phyloP scores from a whole-genome alignment of 2,888 invertebrate genomes.

The Danaus chrysippus region DNA sequence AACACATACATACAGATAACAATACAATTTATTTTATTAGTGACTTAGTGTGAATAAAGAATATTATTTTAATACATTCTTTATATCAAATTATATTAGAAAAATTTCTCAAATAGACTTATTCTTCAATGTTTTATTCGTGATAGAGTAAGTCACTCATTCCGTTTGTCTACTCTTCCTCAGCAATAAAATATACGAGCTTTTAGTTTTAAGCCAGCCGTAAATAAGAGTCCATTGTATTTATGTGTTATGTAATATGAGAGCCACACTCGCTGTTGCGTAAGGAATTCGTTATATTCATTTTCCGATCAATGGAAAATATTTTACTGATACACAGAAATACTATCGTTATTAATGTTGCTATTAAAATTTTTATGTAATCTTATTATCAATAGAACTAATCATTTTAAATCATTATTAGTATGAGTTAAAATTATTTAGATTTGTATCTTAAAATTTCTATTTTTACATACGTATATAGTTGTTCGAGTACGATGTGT shows the following conservation, averaged over 20 bases:
- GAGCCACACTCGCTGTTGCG: conserved; percentile 42
- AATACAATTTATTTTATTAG: no score
- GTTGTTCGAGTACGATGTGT: neutral
- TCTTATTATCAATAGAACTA: no score
- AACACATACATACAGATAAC: no score
- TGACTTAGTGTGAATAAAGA: no score
- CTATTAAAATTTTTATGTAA: neutral
- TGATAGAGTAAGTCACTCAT: conserved; percentile 6
- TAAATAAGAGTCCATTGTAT: conserved; percentile 60
- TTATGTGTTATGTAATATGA: conserved; percentile 62
- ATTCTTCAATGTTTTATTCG: no score
- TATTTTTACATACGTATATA: no score
- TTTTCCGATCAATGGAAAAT: neutral
- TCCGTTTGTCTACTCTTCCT: conserved; percentile 35
- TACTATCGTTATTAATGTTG: neutral
- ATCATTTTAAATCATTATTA: no score
- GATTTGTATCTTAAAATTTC: no score
- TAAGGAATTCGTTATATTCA: conserved; percentile 23
- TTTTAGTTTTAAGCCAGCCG: conserved; percentile 53
- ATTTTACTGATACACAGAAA: neutral
- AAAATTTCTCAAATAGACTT: no score
- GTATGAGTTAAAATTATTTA: no score
- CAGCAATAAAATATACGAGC: conserved; percentile 42
- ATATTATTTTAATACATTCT: no score
- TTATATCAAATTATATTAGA: no score